These are phyloP conservation scores for Apodemus speciosus DNA, from an alignment of 2,113 vertebrate genomes.

Conservation along the genomic window DNA sequence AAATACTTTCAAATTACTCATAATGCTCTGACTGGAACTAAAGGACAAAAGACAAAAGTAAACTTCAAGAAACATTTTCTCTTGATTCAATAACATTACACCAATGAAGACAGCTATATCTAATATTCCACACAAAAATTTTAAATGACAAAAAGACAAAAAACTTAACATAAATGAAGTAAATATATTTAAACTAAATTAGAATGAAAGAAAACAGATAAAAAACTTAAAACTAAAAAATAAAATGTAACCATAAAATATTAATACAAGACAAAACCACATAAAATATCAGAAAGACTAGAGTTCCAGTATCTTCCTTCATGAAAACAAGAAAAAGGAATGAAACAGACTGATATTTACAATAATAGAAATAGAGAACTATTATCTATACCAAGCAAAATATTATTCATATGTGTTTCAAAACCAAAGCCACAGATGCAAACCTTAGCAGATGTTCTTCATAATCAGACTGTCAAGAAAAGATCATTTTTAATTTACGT, in stretches of 20 bases:
- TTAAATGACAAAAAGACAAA: background rate
- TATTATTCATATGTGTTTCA: background rate
- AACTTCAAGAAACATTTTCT: background rate
- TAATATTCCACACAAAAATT: background rate
- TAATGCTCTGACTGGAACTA: background rate
- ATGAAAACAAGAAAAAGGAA: background rate
- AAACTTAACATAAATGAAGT: background rate
- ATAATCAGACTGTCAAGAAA: background rate
- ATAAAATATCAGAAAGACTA: background rate
- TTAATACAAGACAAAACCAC: background rate
- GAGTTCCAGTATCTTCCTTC: background rate
- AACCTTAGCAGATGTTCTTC: background rate
- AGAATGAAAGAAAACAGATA: background rate
- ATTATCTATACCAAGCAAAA: background rate
- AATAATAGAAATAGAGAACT: background rate
- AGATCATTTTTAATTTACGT: background rate
- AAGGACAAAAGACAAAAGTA: background rate
- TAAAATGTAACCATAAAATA: background rate
- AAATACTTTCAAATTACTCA: background rate
- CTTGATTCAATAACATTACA: background rate
- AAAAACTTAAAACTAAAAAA: background rate
- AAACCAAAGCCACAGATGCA: background rate
- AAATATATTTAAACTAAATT: background rate
- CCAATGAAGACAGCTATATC: background rate
- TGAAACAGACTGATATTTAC: background rate